Percentiles rank a stretch among this genome's conserved stretches.
phyloP scores from a whole-genome alignment of 2,888 invertebrate genomes.

The Napeogenes inachia region DNA sequence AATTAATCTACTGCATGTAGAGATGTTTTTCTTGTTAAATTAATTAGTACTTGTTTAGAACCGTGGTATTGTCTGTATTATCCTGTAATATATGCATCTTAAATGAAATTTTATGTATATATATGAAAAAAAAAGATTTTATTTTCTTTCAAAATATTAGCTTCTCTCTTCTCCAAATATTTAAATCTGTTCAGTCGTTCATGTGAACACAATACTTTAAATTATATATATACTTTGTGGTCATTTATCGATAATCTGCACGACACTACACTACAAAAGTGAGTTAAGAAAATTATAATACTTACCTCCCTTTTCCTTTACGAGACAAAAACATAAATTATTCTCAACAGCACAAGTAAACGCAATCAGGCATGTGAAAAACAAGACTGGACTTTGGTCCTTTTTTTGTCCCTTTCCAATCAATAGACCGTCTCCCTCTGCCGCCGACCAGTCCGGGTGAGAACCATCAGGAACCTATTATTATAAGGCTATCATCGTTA shows the following conservation, averaged over 20 bases:
- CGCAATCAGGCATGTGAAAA: constrained; percentile 21
- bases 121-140: too few relatives aligned
- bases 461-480: constrained; percentile 46
- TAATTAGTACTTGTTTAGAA: too few relatives aligned
- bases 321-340: constrained; percentile 4
- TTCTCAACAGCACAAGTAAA: background rate
- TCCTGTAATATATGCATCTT: too few relatives aligned
- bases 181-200: too few relatives aligned
- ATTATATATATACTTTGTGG: too few relatives aligned
- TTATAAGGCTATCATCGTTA: constrained; percentile 54
- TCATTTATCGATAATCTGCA: background rate
- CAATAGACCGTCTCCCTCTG: constrained; percentile 28
- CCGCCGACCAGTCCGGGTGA: constrained; percentile 48
- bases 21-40: too few relatives aligned
- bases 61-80: too few relatives aligned
- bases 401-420: constrained; percentile 29
- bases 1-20: too few relatives aligned
- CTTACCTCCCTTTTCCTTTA: constrained; percentile 7
- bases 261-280: constrained; percentile 1
- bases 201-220: too few relatives aligned
- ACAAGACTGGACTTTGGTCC: constrained; percentile 28
- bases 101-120: too few relatives aligned
- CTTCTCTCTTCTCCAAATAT: too few relatives aligned
- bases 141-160: too few relatives aligned
- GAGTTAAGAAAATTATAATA: constrained; percentile 8